Percentiles rank a stretch among this genome's conserved stretches.
Conservation (phyloP, 2,797 vertebrate genomes). For the Brotula barbata region DNA sequence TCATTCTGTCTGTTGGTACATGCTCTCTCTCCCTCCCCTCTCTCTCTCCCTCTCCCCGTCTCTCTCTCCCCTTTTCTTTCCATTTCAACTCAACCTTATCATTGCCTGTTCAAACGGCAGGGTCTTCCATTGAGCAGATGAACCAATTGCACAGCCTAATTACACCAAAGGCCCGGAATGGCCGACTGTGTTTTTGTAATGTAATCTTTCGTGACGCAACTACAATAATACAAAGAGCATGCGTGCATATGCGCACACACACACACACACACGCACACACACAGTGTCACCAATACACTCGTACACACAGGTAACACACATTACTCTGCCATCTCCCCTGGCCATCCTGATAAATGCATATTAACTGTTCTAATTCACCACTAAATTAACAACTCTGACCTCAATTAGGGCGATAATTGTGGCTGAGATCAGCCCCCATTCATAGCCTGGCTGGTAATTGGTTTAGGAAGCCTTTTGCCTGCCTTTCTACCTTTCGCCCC, state of each 20-base stretch:
- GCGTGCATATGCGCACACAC: neutral
- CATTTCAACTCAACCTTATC: constrained; percentile 56
- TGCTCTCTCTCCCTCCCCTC: constrained; percentile 29
- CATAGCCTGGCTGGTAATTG: constrained; percentile 67
- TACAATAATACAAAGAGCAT: constrained; percentile 50
- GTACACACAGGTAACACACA: constrained; percentile 24
- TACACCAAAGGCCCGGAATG: constrained; percentile 60
- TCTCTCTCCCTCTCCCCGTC: constrained; percentile 9
- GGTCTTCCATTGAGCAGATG: constrained; percentile 55
- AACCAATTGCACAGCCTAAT: constrained; percentile 72
- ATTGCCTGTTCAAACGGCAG: constrained; percentile 48
- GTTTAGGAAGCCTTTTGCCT: constrained; percentile 68
- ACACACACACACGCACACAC: constrained; percentile 17
- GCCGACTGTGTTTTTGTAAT: constrained; percentile 65
- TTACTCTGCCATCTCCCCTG: constrained; percentile 75
- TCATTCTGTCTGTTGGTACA: constrained; percentile 65
- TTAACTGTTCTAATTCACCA: constrained; percentile 85
- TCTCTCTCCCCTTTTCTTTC: constrained; percentile 22
- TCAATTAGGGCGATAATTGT: constrained; percentile 83
- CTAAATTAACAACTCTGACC: constrained; percentile 86
- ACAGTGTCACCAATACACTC: constrained; percentile 2
- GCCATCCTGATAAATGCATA: constrained; percentile 81
- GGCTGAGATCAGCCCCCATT: constrained; percentile 61
- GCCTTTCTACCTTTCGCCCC: constrained; percentile 15
- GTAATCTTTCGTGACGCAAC: constrained; percentile 67